Conservation (phyloP, 1,140 invertebrate genomes). For the Bombus ignitus region DNA sequence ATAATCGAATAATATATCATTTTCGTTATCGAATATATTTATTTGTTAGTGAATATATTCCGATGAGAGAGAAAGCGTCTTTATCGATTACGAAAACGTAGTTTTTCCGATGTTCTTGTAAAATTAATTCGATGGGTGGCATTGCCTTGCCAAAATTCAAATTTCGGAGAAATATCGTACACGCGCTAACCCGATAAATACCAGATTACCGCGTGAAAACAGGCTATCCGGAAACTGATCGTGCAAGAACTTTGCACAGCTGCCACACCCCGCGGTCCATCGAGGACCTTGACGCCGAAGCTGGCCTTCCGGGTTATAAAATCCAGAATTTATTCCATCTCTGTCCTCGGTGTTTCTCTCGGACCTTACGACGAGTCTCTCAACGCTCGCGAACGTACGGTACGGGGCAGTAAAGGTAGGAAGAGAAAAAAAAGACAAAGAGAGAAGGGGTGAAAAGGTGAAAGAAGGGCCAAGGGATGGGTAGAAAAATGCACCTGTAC, state of each 20-base stretch:
- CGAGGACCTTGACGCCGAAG: constrained; percentile 11
- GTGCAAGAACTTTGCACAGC: neutral
- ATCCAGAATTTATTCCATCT: constrained; percentile 37
- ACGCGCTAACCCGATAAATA: neutral
- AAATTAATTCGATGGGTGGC: no score
- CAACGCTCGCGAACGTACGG: neutral
- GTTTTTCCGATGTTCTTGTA: no score
- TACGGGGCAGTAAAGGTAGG: neutral
- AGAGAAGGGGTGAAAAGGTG: neutral
- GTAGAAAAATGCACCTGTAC: constrained; percentile 3
- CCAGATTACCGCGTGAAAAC: neutral
- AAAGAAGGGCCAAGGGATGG: neutral
- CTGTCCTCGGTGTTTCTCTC: constrained; percentile 18
- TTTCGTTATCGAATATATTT: neutral
- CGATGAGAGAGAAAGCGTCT: neutral
- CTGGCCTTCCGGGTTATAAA: constrained; percentile 31
- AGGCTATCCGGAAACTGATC: neutral
- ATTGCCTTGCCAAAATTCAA: neutral
- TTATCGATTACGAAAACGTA: neutral
- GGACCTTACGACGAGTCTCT: neutral
- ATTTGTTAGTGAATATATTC: neutral
- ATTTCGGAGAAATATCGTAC: neutral
- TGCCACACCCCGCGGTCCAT: constrained; percentile 48
- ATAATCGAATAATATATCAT: neutral
- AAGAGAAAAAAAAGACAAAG: neutral